Evolutionary conservation across 2,113 vertebrate genomes (phyloP), one percentile per base, ranked within the genome.

Genomic region (Megalops atlanticus): DNA sequence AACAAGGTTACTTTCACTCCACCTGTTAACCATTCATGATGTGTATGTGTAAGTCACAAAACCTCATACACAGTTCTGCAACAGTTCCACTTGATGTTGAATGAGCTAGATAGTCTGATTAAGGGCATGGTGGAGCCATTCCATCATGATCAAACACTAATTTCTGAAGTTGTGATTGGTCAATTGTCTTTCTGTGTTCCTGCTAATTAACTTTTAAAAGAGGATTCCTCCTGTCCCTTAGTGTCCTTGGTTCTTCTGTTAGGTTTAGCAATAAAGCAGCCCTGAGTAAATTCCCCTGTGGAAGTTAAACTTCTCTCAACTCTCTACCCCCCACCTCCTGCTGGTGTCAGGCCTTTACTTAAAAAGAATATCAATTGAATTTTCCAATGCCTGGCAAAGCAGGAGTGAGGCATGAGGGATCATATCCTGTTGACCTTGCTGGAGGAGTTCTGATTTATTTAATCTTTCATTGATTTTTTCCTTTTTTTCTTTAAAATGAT

Each of bases 371-470:
- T 82, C 86, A 84, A 84, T 85, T 31, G 64, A 45, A 81, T 68
- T 82, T 77, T 81, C 80, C 76, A 52, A 79, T 80, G 77, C 77
- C 54, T 82, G 52, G 47, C 39, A 74, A 80, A 33, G 74, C n/a
- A 47, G 54, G 73, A 58, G 79, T 78, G 89, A 87, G 87, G 91
- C 83, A 7, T 91, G 89, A 91, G 85, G 92, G 93, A 93, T 92
- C 91, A 92, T 91, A 92, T 93, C 90, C 93, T 92, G 89, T 92
- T 94, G 93, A 94, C 93, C 93, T 94, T 94, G 92, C 92, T 94
- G 86, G 90, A 90, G 89, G 90, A 91, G 81, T 88, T 89, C 84
- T 91, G 89, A 93, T 92, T 89, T 93, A 90, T 93, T 94, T 93
- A 88, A 93, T 92, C 88, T 91, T 81, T 85, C 90, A 93, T 93